These are phyloP conservation scores for Melangyna quadrimaculata DNA, from an alignment of 2,888 invertebrate species.

Conservation along the genomic window DNA sequence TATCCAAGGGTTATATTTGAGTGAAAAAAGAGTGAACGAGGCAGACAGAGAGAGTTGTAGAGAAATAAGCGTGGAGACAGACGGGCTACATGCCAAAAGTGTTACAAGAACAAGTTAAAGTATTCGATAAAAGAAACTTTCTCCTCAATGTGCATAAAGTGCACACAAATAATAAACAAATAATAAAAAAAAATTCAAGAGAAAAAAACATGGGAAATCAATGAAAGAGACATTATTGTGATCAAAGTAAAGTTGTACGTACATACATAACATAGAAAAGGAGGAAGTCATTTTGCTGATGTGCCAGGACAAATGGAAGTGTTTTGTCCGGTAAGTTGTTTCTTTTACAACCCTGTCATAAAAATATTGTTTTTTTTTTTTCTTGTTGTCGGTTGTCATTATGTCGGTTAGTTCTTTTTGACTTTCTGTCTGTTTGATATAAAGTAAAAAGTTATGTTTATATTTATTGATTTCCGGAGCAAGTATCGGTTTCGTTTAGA, in stretches of 20 bases:
- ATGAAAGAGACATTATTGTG: neutral
- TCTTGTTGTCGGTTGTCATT: neutral
- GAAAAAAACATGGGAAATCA: neutral
- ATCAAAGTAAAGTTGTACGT: neutral
- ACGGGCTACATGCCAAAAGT: neutral
- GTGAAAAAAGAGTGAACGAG: neutral
- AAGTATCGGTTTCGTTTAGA: too few relatives aligned
- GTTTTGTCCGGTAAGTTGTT: conserved; percentile 23
- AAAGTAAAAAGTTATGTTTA: neutral
- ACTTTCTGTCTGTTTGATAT: neutral
- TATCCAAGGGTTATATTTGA: neutral
- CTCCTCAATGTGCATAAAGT: neutral
- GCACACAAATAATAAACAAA: neutral
- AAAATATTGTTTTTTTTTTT: neutral
- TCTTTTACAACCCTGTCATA: neutral
- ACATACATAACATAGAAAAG: neutral
- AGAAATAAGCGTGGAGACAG: neutral
- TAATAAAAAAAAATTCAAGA: neutral
- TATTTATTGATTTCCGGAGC: too few relatives aligned
- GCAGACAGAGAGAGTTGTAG: neutral
- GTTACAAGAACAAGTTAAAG: neutral
- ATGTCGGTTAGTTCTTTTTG: neutral
- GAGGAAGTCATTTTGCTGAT: conserved; percentile 27
- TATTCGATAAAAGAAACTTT: neutral
- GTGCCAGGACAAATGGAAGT: conserved; percentile 15